These are phyloP conservation scores for Pocota personata DNA, from an alignment of 2,888 invertebrate genomes.

Conservation along the genomic window DNA sequence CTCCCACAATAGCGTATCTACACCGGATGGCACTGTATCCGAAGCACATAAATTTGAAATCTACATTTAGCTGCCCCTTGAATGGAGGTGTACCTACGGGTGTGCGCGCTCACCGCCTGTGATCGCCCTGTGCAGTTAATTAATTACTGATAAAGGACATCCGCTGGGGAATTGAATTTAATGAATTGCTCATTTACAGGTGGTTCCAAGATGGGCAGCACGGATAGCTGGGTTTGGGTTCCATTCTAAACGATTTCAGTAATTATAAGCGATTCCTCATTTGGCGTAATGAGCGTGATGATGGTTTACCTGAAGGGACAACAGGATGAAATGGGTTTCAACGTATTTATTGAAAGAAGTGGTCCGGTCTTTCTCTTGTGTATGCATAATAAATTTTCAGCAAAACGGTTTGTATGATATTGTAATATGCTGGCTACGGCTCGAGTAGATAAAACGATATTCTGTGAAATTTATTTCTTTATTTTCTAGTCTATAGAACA, in stretches of 20 bases:
- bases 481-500: too few species aligned
- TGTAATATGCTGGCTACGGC: too few species aligned
- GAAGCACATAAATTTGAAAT: conserved; percentile 58
- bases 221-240: neutral
- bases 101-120: conserved; percentile 17
- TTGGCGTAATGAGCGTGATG: neutral
- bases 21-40: conserved; percentile 29
- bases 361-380: neutral
- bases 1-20: neutral
- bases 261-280: conserved; percentile 1
- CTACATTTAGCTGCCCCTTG: conserved; percentile 27
- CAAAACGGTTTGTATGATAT: too few species aligned
- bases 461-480: too few species aligned
- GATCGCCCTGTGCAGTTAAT: conserved; percentile 59
- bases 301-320: neutral
- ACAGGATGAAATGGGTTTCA: neutral
- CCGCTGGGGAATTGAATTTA: conserved; percentile 63
- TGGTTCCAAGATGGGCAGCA: conserved; percentile 11
- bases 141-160: conserved; percentile 70
- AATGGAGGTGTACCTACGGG: conserved; percentile 15
- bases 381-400: neutral
- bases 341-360: neutral
- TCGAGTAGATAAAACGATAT: too few species aligned
- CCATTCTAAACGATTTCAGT: conserved; percentile 1
- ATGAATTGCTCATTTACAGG: conserved; percentile 58